Base-by-base conservation (phyloP, 2,797 vertebrate genomes). In the Pelobates cultripes region DNA sequence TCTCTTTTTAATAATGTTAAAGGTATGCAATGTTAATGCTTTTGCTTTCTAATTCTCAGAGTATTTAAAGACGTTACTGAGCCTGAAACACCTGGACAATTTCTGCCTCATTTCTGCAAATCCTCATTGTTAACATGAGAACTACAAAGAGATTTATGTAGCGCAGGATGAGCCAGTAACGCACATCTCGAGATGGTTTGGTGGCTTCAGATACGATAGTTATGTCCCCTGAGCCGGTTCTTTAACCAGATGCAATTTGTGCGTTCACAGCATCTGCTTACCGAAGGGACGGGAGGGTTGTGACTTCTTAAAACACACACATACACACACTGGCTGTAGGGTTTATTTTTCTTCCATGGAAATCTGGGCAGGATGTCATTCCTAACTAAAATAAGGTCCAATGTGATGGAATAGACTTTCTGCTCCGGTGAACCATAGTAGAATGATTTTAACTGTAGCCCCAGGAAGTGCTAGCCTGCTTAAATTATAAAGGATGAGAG, bases 401-500 rank as follows among this genome's bases (percentile, higher is more conserved):
- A 66, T 73, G 75, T 43, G 45, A 60, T 55, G 60, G 70, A 72
- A 73, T 68, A 60, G 70, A 12, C 81, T 78, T 82, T 82, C 81
- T 73, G 81, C 75, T 82, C 75, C 15, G 42, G 13, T 78, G 81
- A 82, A 71, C 70, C 81, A 78, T 44, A 73, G 73, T 44, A 61
- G 77, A 70, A 70, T 43, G 80, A 74, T 77, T 81, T 81, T 71
- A 81, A 43, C 75, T 47, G 40, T 78, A 44, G 81, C 81, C 75
- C 70, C 69, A 47, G 81, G 81, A 82, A 69, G 42, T 73, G 61
- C 75, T n/a, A 41, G 61, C 61, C 81, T 73, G 75, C 43, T 82
- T 73, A 78, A 73, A 77, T 82, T 70, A 82, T 77, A 78, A 78
- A 82, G 64, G 75, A 82, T 78, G 75, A 82, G 75, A 70, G 64